These are phyloP conservation scores for Himantopus leucocephalus DNA, from an alignment of 2,113 vertebrate genomes.

Conservation along the genomic window DNA sequence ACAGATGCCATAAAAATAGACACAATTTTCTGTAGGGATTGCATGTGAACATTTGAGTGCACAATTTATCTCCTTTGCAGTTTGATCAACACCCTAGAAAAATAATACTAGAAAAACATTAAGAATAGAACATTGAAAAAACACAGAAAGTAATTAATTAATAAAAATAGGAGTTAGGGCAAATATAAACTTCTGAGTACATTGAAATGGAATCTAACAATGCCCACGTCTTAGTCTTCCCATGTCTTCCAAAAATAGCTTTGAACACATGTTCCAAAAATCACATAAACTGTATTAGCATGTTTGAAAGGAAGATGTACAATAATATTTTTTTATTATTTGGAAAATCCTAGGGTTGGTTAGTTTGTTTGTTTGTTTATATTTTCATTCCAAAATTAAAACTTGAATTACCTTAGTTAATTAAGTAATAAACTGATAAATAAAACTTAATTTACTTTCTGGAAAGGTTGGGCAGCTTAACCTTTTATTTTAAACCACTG, in stretches of 20 bases:
- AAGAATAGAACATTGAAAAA: neutral
- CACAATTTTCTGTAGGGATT: neutral
- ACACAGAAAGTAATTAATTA: neutral
- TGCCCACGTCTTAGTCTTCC: neutral
- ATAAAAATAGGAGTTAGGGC: neutral
- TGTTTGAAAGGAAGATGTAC: neutral
- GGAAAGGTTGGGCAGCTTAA: neutral
- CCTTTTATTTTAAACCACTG: neutral
- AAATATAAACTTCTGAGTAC: neutral
- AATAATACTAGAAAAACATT: neutral
- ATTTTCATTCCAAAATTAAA: neutral
- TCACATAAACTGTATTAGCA: neutral
- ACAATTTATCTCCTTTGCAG: neutral
- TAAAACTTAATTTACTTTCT: neutral
- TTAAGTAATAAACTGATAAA: neutral
- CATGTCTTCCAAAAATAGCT: neutral
- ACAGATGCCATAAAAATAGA: neutral
- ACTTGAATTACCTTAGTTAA: neutral
- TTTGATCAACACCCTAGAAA: neutral
- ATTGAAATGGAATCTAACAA: neutral
- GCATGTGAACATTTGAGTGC: neutral
- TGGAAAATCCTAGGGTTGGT: neutral
- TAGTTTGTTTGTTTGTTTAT: neutral
- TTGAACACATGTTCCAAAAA: neutral
- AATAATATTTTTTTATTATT: neutral